Evolutionary conservation across 2,888 invertebrate species (phyloP).

Genomic region (Chydorus sphaericus): DNA sequence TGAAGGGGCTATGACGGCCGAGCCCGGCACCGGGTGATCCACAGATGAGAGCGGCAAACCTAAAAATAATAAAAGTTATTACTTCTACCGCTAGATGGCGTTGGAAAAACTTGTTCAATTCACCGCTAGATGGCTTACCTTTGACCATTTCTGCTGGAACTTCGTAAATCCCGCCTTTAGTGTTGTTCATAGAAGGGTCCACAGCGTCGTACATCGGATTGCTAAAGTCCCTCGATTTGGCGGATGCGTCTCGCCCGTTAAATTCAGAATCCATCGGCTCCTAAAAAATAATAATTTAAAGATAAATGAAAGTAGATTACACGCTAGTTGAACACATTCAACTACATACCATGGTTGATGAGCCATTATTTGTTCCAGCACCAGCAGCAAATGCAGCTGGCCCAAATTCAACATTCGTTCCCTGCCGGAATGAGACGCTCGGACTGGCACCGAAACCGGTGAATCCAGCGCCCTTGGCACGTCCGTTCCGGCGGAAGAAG

Average conservation of each 20-base stretch:
- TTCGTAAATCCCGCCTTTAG: slow-evolving; percentile 23
- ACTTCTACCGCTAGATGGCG: background rate
- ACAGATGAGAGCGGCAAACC: slow-evolving; percentile 14
- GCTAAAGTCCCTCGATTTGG: slow-evolving; percentile 64
- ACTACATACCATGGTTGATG: slow-evolving; percentile 11
- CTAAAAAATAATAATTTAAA: slow-evolving; percentile 14
- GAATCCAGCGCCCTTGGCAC: slow-evolving; percentile 64
- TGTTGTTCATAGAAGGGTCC: slow-evolving; percentile 26
- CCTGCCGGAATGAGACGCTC: slow-evolving; percentile 83
- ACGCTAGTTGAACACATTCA: background rate
- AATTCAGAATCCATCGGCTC: slow-evolving; percentile 63
- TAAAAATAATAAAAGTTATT: background rate
- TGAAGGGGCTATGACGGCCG: slow-evolving; percentile 66
- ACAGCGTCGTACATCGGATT: slow-evolving; percentile 94
- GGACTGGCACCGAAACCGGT: slow-evolving; percentile 70
- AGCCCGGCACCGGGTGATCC: slow-evolving; percentile 39
- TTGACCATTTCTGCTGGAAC: slow-evolving; percentile 18
- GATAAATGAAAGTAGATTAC: background rate
- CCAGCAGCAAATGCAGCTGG: slow-evolving; percentile 28
- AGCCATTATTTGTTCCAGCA: no score
- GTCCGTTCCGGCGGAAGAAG: slow-evolving; percentile 34
- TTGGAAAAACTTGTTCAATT: slow-evolving; percentile 1
- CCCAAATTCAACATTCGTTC: slow-evolving; percentile 82
- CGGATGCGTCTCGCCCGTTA: slow-evolving; percentile 48
- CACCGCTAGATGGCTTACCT: slow-evolving; percentile 5